These are phyloP conservation scores for Phortica variegata DNA, from an alignment of 1,140 invertebrate species.

Conservation along the genomic window DNA sequence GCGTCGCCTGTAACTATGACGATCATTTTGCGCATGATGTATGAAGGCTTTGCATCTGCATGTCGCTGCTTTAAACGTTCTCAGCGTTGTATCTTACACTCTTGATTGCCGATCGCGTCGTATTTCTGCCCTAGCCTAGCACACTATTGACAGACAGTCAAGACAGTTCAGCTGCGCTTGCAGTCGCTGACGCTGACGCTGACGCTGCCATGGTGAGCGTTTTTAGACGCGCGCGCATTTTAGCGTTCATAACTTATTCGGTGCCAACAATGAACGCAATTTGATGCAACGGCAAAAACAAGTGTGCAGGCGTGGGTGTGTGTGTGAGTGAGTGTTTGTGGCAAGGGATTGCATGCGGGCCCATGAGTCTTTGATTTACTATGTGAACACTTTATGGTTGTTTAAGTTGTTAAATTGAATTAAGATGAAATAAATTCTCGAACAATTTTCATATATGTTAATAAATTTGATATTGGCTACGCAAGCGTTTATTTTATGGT, in stretches of 20 bases:
- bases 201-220: too few relatives aligned
- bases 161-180: too few relatives aligned
- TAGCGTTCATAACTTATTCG: conserved; percentile 29
- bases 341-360: too few relatives aligned
- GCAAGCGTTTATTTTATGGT: conserved; percentile 40
- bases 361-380: conserved; percentile 55
- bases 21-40: not conserved
- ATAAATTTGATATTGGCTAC: conserved; percentile 56
- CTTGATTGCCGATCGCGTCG: too few relatives aligned
- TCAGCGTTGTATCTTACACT: too few relatives aligned
- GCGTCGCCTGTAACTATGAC: not conserved
- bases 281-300: too few relatives aligned
- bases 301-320: too few relatives aligned
- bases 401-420: conserved; percentile 57
- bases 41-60: conserved; percentile 1
- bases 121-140: too few relatives aligned
- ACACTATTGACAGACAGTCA: too few relatives aligned
- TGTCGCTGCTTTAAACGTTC: not conserved
- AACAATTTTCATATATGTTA: conserved; percentile 53
- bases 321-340: too few relatives aligned
- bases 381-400: conserved; percentile 57
- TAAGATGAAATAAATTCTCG: conserved; percentile 56
- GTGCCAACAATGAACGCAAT: too few relatives aligned
- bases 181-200: too few relatives aligned
- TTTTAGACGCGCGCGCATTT: conserved; percentile 23